These are phyloP conservation scores for Neoseiulus cucumeris DNA, from an alignment of 1,140 invertebrate genomes.

Conservation along the genomic window DNA sequence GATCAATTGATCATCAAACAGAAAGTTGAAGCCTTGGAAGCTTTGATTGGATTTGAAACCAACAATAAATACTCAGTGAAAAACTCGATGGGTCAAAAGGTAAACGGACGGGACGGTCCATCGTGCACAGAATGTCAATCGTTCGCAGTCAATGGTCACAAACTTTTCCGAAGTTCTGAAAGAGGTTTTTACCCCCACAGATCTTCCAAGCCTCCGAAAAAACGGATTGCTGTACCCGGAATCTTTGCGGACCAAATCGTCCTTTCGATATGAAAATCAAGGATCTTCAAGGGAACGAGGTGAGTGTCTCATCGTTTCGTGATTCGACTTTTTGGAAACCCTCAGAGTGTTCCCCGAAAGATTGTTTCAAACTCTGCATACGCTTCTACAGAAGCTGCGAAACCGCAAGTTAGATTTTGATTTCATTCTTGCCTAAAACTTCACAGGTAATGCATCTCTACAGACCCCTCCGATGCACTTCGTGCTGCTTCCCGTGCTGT, in stretches of 20 bases:
- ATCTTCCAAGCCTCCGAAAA: constrained; percentile 34
- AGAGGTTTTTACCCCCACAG: neutral
- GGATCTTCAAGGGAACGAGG: constrained; percentile 52
- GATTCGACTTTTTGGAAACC: no score
- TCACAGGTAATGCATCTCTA: constrained; percentile 21
- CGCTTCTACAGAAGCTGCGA: no score
- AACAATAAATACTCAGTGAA: constrained; percentile 66
- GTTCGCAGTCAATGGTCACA: neutral
- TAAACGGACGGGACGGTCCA: constrained; percentile 37
- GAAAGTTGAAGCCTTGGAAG: constrained; percentile 62
- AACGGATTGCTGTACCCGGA: constrained; percentile 45
- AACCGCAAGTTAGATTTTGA: no score
- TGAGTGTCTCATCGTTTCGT: no score
- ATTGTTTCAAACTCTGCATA: no score
- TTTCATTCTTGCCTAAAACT: no score
- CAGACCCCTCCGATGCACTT: constrained; percentile 49
- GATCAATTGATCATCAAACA: constrained; percentile 70
- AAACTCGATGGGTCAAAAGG: constrained; percentile 46
- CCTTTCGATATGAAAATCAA: constrained; percentile 68
- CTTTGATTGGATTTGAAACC: constrained; percentile 49
- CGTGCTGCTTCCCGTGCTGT: constrained; percentile 62
- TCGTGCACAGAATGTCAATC: no score
- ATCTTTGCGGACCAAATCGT: constrained; percentile 50
- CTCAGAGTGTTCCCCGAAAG: no score
- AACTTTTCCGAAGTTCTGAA: neutral